Percentiles rank a stretch among this genome's conserved stretches.
phyloP scores from a whole-genome alignment of 2,113 vertebrate species.

The Salvelinus namaycush region DNA sequence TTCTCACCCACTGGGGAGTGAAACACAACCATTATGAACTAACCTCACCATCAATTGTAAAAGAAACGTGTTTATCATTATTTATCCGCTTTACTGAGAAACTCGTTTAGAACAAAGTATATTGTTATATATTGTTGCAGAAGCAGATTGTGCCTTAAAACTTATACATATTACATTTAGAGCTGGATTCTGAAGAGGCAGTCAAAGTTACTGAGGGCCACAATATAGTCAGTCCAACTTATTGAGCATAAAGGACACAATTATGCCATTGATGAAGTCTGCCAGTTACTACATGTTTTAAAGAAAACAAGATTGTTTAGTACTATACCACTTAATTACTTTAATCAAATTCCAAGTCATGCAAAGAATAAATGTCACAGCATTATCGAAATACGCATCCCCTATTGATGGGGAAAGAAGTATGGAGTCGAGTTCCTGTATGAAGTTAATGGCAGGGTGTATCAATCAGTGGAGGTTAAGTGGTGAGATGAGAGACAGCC shows the following conservation, averaged over 20 bases:
- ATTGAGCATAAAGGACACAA: neutral
- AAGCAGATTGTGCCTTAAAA: too few species aligned
- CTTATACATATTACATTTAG: too few species aligned
- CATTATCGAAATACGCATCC: conserved; percentile 26
- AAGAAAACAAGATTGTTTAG: neutral
- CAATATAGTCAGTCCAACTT: too few species aligned
- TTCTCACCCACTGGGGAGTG: conserved; percentile 15
- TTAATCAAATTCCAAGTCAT: conserved; percentile 10
- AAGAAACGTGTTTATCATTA: too few species aligned
- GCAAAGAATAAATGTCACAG: conserved; percentile 38
- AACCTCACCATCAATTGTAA: neutral
- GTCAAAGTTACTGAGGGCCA: too few species aligned
- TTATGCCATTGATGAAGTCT: neutral
- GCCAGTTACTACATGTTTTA: neutral
- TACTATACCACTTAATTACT: neutral
- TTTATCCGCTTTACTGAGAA: too few species aligned
- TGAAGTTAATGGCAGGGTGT: conserved; percentile 62
- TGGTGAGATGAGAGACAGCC: conserved; percentile 59
- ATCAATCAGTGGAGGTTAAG: conserved; percentile 58
- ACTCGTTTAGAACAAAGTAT: too few species aligned
- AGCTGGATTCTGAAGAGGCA: too few species aligned
- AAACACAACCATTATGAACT: conserved; percentile 4
- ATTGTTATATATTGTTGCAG: too few species aligned
- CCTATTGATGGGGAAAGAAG: conserved; percentile 26
- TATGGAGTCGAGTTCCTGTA: neutral